Base-by-base conservation (phyloP, 2,888 invertebrate species). In the Tineola bisselliella region DNA sequence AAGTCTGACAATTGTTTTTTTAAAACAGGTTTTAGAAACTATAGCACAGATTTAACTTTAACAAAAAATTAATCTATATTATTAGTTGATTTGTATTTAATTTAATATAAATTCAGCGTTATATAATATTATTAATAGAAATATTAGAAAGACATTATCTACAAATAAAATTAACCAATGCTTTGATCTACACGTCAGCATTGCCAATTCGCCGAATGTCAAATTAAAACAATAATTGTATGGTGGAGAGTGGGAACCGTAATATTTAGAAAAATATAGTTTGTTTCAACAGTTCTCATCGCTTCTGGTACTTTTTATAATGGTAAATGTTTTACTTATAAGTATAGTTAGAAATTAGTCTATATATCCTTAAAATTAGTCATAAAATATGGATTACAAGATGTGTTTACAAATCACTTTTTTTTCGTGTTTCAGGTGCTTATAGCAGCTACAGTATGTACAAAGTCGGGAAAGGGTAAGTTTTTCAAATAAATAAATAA, bases 401-500 rank as follows among this genome's bases (percentile, higher is more conserved):
- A 15, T 48, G 48, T 48, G 58, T 58, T 65, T 48, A 48, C 48
- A n/a, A 15, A 48, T 48, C n/a, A 48, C n/a, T n/a, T n/a, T n/a
- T n/a, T 73, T 72, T 69, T 65, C 67, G 69, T 66, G 65, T 90
- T 91, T 68, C 81, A 98, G 98, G 98, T 99, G 86, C 92, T 99
- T 74, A 94, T 99, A 87, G 98, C 99, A 68, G 96, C 98, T 74
- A 97, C 98, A 76, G 95, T 99, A 76, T 97, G 97, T 87, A 98
- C 97, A 65, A 95, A 95, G 86, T 92, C 93, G 65, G 95, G 95
- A 68, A 95, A 98, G 92, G 95, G 97, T 97, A 89, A 25, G 25
- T 54, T 25, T 4, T 25, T 4, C 25, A 25, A 25, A 54, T 25
- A 12, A 17, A 15, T 15, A 6, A 11, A 25, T 54, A 54, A 19